Percentiles rank a stretch among this genome's conserved stretches.
Conservation (phyloP, 2,797 vertebrate genomes). For the Typhlichthys subterraneus region DNA sequence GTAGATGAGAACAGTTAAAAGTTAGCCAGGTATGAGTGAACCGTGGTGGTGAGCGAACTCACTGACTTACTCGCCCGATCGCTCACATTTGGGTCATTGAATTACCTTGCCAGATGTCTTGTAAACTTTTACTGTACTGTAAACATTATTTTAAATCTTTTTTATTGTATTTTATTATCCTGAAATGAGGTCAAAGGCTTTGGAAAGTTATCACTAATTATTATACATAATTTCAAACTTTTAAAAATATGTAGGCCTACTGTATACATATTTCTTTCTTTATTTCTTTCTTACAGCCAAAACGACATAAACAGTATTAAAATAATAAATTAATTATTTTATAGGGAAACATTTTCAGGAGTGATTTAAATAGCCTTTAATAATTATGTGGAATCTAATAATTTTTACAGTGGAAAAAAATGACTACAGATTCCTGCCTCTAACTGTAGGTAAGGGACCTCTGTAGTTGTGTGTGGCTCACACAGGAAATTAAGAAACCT, state of each 20-base stretch:
- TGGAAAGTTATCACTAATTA: background rate
- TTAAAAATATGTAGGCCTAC: background rate
- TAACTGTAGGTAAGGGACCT: constrained; percentile 61
- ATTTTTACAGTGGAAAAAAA: constrained; percentile 68
- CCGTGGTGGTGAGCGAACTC: constrained; percentile 3
- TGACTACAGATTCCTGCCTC: constrained; percentile 59
- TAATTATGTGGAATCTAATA: constrained; percentile 46
- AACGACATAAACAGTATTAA: constrained; percentile 16
- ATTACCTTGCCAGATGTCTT: too few species aligned
- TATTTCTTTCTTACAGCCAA: background rate
- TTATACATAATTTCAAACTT: too few species aligned
- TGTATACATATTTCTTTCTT: background rate
- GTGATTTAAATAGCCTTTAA: constrained; percentile 48
- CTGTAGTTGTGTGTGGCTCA: constrained; percentile 75
- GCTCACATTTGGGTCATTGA: background rate
- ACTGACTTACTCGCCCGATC: constrained; percentile 8
- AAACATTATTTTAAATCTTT: background rate
- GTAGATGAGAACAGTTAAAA: constrained; percentile 33
- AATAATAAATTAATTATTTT: constrained; percentile 57
- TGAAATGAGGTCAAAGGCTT: constrained; percentile 1
- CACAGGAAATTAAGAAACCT: constrained; percentile 86
- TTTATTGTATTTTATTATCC: background rate
- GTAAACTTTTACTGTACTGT: too few species aligned
- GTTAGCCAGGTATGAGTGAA: constrained; percentile 18
- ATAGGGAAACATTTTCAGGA: constrained; percentile 49